Evolutionary conservation across 2,888 invertebrate species (phyloP).

Genomic region (Herminia tarsipennalis): DNA sequence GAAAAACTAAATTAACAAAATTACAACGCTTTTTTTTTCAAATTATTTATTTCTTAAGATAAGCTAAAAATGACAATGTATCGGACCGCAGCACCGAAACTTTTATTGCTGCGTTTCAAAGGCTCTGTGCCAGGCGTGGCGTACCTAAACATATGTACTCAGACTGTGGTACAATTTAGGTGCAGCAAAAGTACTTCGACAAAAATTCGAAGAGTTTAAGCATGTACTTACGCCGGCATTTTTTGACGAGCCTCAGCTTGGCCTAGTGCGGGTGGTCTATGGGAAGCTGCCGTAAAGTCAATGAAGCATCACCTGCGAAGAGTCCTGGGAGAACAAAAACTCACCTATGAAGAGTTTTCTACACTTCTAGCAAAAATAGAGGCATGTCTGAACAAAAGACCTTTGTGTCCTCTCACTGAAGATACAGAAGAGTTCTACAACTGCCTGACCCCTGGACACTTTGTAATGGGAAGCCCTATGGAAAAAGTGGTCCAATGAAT

Average conservation of each 20-base stretch:
- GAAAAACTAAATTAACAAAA: too few relatives aligned
- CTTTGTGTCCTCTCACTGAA: slow-evolving; percentile 28
- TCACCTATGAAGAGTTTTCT: slow-evolving; percentile 3
- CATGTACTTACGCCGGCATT: background rate
- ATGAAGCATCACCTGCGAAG: slow-evolving; percentile 1
- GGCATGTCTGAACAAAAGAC: slow-evolving; percentile 21
- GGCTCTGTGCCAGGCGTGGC: slow-evolving; percentile 17
- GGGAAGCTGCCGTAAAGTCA: background rate
- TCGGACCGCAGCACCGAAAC: slow-evolving; percentile 16
- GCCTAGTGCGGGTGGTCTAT: background rate
- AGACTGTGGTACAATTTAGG: slow-evolving; percentile 15
- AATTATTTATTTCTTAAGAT: too few relatives aligned
- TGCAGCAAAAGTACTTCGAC: background rate
- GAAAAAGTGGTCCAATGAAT: too few relatives aligned
- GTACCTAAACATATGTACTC: slow-evolving; percentile 15
- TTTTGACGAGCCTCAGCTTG: background rate
- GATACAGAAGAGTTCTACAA: slow-evolving; percentile 29
- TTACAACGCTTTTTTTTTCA: too few relatives aligned
- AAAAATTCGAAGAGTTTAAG: background rate
- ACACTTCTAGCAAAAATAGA: slow-evolving; percentile 8
- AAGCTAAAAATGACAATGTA: too few relatives aligned
- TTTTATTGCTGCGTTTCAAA: slow-evolving; percentile 10
- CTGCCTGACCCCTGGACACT: slow-evolving; percentile 35
- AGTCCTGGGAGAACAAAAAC: background rate
- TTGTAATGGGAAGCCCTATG: slow-evolving; percentile 21